These are phyloP conservation scores for Anoura caudifer DNA, from an alignment of 2,113 vertebrate genomes.

Conservation along the genomic window DNA sequence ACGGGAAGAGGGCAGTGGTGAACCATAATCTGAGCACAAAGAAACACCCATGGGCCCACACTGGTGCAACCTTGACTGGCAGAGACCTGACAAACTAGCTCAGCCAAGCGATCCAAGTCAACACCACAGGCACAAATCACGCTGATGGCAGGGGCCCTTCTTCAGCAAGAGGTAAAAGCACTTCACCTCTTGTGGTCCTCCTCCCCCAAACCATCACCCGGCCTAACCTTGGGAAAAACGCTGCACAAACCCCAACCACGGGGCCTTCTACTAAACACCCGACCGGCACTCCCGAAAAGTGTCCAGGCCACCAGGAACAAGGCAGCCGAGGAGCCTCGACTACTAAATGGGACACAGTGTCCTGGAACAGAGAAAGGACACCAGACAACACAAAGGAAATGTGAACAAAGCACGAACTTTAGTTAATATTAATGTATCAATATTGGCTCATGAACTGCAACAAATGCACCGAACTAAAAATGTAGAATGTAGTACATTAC, in stretches of 20 bases:
- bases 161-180: background rate
- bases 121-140: background rate
- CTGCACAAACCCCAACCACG: background rate
- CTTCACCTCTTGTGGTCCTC: background rate
- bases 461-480: too few species aligned
- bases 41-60: background rate
- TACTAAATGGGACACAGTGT: background rate
- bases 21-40: background rate
- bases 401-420: background rate
- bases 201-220: background rate
- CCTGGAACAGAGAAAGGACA: background rate
- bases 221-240: background rate
- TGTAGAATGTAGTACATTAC: too few species aligned
- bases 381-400: background rate
- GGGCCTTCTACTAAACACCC: background rate
- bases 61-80: background rate
- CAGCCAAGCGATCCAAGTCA: background rate
- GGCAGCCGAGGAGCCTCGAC: background rate
- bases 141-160: background rate
- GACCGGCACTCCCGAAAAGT: background rate
- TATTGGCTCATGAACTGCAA: too few species aligned
- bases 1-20: background rate
- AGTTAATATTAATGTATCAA: background rate
- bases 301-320: background rate
- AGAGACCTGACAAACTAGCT: background rate